Percentiles rank a stretch among this genome's conserved stretches.
These are phyloP conservation scores for Ailuropoda melanoleuca DNA, from an alignment of 2,113 vertebrate species.

Conservation along the genomic window DNA sequence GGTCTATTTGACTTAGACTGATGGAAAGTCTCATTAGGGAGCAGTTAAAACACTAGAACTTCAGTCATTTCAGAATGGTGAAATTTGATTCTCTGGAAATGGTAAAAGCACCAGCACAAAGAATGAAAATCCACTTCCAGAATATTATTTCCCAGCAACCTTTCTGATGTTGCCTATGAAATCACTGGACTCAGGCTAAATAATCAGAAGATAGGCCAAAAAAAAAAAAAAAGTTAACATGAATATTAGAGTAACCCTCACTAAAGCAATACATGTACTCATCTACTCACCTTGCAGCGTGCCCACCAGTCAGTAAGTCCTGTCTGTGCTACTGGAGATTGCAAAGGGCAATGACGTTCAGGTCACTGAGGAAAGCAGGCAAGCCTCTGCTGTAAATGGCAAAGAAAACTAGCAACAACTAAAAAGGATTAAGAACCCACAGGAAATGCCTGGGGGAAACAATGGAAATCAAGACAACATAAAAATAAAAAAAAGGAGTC, in stretches of 20 bases:
- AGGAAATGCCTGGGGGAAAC: neutral
- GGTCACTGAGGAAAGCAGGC: neutral
- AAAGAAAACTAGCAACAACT: neutral
- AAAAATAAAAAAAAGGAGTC: neutral
- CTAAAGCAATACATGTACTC: neutral
- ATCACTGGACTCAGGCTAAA: neutral
- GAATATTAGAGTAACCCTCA: neutral
- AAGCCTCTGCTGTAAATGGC: neutral
- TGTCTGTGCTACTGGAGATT: accelerated
- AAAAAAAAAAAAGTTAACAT: neutral
- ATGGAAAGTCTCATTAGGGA: neutral
- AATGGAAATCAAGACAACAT: neutral
- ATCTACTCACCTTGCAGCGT: neutral
- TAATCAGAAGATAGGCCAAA: neutral
- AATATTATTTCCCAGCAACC: neutral
- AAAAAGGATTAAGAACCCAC: neutral
- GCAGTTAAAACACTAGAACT: neutral
- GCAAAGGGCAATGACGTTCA: neutral
- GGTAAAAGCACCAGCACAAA: neutral
- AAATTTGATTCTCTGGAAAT: neutral
- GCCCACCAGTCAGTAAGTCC: neutral
- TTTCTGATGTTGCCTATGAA: neutral
- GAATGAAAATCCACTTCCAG: neutral
- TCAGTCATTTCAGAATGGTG: neutral
- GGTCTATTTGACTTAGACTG: neutral